Base-by-base conservation (phyloP, 2,888 invertebrate genomes). In the Apodemia zela region DNA sequence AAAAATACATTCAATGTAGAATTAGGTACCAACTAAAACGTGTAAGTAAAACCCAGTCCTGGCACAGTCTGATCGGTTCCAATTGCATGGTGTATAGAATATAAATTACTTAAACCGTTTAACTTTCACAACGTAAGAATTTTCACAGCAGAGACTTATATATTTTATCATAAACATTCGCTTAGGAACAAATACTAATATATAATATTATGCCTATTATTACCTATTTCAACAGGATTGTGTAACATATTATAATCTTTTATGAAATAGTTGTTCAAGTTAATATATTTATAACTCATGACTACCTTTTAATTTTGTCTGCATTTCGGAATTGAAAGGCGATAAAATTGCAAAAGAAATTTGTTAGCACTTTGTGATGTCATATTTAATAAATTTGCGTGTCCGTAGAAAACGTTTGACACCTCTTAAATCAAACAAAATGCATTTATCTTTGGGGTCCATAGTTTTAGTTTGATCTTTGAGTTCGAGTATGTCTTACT, bases 121-220 rank as follows among this genome's bases (percentile, higher is more conserved):
- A 21, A 54, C 51, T 54, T 54, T 54, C 51, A 54, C 51, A 54
- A 18, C 6, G 51, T 25, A 25, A 54, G 21, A 21, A 25, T 54
- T 54, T 54, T 18, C 21, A 25, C 13, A 54, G 51, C 21, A 54
- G 13, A 13, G n/a, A n/a, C n/a, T n/a, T n/a, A n/a, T 21, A 51
- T 18, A 51, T 51, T 51, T 17, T 47, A 17, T 17, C 47, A 13
- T 17, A 17, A 2, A n/a, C 47, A 33, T 33, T 33, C 6, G 38
- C 11, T 3, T 38, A 15, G 42, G 5, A 42, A 42, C 42, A 15
- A 42, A 42, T 13, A 42, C 4, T 15, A n/a, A n/a, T 4, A 15
- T 15, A 42, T 42, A 42, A 42, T 42, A 42, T 42, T 4, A 15
- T 42, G 38, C 11, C 42, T 42, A 42, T 42, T 0, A 0, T 15